Base-by-base conservation (phyloP, 1,140 invertebrate species). In the Hermetia illucens region DNA sequence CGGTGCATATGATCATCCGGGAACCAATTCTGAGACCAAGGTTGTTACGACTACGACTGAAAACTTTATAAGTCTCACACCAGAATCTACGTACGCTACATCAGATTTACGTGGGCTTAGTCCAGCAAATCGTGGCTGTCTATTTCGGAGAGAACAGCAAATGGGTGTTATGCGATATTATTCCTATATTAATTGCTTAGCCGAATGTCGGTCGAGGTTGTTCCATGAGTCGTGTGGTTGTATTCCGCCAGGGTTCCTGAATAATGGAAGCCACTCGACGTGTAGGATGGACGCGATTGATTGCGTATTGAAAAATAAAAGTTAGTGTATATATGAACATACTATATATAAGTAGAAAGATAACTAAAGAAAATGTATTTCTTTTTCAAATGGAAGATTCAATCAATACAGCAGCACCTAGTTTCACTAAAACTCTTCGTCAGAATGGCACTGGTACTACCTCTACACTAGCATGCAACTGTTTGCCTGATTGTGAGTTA, bases 111-210 rank as follows among this genome's bases (percentile, higher is more conserved):
- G 41, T 18, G 12, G 45, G 0, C 58, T 73, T 20, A 30, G 41
- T 0, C 43, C 65, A 2, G 41, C 53, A 3, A 47, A 52, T 5
- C 50, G 71, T 21, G 50, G 64, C 5, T 76, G 72, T 40, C 57
- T 70, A 24, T 70, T 69, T 38, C 41, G 43, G 2, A 43, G 67
- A 12, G 70, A 75, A 61, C 53, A 36, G 1, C 37, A 51, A 44
- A 43, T 56, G 2, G 43, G 45, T 1, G 40, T 43, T 5, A 61
- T 67, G n/a, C 41, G 45, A 2, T 51, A 51, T 12, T 74, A 74
- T 35, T 66, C 67, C 0, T 71, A 66, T 41, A 56, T 66, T 38
- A 75, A 75, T 43, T 75, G 73, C 44, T 51, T 73, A 49, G 51
- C 56, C 0, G 63, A 66, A 31, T 67, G 67, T 42, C 59, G 65